These are phyloP conservation scores for Sebastes iracundus DNA, from an alignment of 2,797 vertebrate species.

Conservation along the genomic window DNA sequence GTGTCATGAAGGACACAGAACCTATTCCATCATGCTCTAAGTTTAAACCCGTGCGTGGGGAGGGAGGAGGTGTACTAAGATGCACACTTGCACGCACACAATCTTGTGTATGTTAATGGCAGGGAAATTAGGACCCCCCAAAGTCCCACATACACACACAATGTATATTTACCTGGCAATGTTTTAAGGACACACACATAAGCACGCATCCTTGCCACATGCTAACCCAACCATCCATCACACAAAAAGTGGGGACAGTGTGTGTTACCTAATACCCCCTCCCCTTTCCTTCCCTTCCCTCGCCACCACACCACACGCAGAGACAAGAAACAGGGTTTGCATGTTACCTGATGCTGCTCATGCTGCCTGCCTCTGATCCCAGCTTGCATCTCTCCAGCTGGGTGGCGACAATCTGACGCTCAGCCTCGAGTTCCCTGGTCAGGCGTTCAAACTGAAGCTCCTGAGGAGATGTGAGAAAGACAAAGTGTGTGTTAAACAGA, in stretches of 20 bases:
- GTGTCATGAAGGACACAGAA: constrained; percentile 37
- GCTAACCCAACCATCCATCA: background rate
- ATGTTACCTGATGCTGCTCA: constrained; percentile 96
- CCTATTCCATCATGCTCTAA: constrained; percentile 46
- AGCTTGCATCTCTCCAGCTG: constrained; percentile 99
- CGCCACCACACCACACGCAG: background rate
- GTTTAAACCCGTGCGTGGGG: background rate
- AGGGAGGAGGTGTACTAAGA: background rate
- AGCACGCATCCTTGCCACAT: background rate
- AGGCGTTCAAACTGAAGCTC: constrained; percentile 98
- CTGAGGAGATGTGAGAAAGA: constrained; percentile 72
- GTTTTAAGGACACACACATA: background rate
- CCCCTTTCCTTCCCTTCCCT: too few species aligned
- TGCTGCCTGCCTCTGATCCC: constrained; percentile 96
- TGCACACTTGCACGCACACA: background rate
- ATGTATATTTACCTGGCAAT: background rate
- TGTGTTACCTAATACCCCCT: background rate
- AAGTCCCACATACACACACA: background rate
- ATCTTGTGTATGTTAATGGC: background rate
- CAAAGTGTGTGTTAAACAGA: background rate
- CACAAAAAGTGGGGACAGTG: background rate
- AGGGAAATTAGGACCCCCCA: background rate
- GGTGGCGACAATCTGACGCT: constrained; percentile 97
- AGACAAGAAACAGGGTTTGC: background rate
- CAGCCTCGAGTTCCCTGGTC: constrained; percentile 97